Percentiles rank a stretch among this genome's conserved stretches.
These are phyloP conservation scores for Gymnocypris eckloni DNA, from an alignment of 2,797 vertebrate genomes.

Conservation along the genomic window DNA sequence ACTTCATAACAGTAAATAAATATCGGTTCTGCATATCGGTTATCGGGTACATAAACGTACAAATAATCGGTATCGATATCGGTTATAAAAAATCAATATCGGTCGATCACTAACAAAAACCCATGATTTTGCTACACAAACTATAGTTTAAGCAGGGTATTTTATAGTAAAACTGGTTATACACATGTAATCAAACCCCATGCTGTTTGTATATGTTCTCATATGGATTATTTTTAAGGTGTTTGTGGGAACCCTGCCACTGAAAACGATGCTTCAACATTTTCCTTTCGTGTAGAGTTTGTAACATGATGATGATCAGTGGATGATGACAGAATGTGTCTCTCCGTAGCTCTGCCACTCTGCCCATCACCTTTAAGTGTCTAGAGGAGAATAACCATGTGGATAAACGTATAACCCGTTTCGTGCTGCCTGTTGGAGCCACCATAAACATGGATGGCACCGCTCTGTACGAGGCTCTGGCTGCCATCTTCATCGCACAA, in stretches of 20 bases:
- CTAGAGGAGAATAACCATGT: constrained; percentile 85
- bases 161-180: too few species aligned
- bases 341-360: constrained; percentile 79
- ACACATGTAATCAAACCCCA: too few species aligned
- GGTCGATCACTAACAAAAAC: too few species aligned
- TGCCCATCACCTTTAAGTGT: constrained; percentile 86
- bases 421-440: constrained; percentile 85
- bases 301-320: not conserved
- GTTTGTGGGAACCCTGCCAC: not conserved
- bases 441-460: constrained; percentile 90
- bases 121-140: too few species aligned
- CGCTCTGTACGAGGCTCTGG: constrained; percentile 85
- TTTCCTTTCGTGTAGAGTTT: not conserved
- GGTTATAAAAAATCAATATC: too few species aligned
- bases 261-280: not conserved
- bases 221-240: not conserved
- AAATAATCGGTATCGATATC: too few species aligned
- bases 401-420: constrained; percentile 84
- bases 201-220: not conserved
- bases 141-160: too few species aligned
- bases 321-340: not conserved
- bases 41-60: too few species aligned
- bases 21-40: too few species aligned
- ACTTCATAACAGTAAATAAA: too few species aligned
- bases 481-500: constrained; percentile 89